phyloP scores from a whole-genome alignment of 2,113 vertebrate species.

The Daphoenositta chrysoptera region DNA sequence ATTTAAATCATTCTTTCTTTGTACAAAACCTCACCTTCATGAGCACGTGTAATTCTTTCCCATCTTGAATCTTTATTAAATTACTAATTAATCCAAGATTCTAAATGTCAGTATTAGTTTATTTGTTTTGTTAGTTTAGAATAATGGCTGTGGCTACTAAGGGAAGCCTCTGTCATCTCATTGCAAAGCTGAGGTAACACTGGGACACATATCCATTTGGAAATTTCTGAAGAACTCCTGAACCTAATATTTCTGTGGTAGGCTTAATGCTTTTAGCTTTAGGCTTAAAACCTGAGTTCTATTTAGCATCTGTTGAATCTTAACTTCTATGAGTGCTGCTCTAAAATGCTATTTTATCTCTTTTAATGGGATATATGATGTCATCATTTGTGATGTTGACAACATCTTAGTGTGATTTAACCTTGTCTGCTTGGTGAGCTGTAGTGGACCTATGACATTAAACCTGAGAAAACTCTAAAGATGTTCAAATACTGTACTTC shows the following conservation, averaged over 20 bases:
- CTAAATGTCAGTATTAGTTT: background rate
- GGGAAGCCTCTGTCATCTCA: background rate
- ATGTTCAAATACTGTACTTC: background rate
- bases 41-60: background rate
- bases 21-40: background rate
- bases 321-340: background rate
- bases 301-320: background rate
- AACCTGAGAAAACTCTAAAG: background rate
- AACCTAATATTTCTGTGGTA: background rate
- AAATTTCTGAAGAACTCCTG: background rate
- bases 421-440: background rate
- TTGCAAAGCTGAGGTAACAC: background rate
- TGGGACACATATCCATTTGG: background rate
- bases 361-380: background rate
- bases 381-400: background rate
- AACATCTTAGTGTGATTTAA: background rate
- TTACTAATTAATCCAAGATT: background rate
- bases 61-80: background rate
- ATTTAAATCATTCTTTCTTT: background rate
- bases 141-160: background rate
- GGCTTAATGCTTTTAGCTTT: background rate
- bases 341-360: background rate
- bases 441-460: background rate
- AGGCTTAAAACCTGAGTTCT: background rate
- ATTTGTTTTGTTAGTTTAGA: background rate